Base-by-base conservation (phyloP, 2,113 vertebrate species). In the Hipposideros armiger region DNA sequence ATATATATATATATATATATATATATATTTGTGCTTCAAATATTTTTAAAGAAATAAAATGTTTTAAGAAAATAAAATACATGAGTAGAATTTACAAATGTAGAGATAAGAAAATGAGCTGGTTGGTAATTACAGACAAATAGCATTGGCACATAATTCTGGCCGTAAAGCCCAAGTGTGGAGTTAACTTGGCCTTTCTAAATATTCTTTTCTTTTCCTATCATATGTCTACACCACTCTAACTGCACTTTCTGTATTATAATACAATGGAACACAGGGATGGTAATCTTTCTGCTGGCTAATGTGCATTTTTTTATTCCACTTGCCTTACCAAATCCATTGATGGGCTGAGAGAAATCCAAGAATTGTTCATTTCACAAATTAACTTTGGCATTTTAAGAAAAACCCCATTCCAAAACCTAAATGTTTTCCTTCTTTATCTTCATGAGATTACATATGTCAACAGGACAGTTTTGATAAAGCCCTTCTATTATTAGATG, bases 401-500 rank as follows among this genome's bases (percentile, higher is more conserved):
- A 76, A 81, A 81, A 94, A 85, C 7, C 10, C 80, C n/a, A 86
- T 64, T 86, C 30, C 40, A 69, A 87, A 86, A 69, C 14, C 47
- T 32, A 85, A 93, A 60, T 62, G 28, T 45, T 47, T 72, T 74
- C 28, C 28, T 82, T 32, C n/a, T 78, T 87, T 89, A 78, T 62
- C 69, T 80, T 42, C 50, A 93, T 28, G 72, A 69, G 15, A 66
- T 26, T 42, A 76, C 22, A 66, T 50, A 24, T 64, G 93, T 88
- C 22, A 82, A 47, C 7, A 83, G 40, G 56, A 64, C 6, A 73
- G 17, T 40, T 69, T 77, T 82, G 19, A 69, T 50, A 82, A 94
- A 91, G 15, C 11, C 30, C n/a, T 90, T 67, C 54, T 88, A 47
- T 84, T 88, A 85, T 82, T 40, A 83, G 52, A 81, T 69, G 67